Evolutionary conservation across 2,113 vertebrate genomes (phyloP).

Genomic region (Leptobrachium ailaonicum): DNA sequence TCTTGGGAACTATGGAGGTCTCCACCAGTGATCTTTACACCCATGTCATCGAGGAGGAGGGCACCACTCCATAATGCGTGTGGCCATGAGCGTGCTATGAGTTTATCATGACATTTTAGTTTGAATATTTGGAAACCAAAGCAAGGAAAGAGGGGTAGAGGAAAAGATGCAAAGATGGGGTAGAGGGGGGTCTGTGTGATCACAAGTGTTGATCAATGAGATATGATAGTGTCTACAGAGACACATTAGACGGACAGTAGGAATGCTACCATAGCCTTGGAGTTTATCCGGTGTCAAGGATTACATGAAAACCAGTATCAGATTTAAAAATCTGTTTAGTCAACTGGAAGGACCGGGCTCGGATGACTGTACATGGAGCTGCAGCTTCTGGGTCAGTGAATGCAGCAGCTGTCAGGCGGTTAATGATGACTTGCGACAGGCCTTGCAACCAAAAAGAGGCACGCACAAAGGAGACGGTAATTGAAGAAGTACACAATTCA

Average conservation of each 20-base stretch:
- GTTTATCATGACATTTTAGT: slow-evolving; percentile 51
- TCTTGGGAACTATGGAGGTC: neutral
- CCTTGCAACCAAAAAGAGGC: neutral
- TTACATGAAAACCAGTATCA: slow-evolving; percentile 26
- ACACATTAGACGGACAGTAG: slow-evolving; percentile 18
- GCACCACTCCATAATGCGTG: slow-evolving; percentile 2
- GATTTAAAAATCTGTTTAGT: slow-evolving; percentile 37
- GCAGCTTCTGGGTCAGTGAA: slow-evolving; percentile 30
- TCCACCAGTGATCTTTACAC: slow-evolving; percentile 21
- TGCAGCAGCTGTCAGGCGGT: slow-evolving; percentile 24
- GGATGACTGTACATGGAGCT: slow-evolving; percentile 3
- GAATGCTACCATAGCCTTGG: slow-evolving; percentile 26
- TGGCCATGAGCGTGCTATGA: slow-evolving; percentile 24
- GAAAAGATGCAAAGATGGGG: too few species aligned
- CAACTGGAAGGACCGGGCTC: slow-evolving; percentile 27
- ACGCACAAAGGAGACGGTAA: too few species aligned
- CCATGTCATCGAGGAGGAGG: slow-evolving; percentile 4
- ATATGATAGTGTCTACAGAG: slow-evolving; percentile 29
- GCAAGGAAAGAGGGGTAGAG: slow-evolving; percentile 13
- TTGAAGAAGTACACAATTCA: too few species aligned
- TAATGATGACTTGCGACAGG: slow-evolving; percentile 17
- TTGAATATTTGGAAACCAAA: slow-evolving; percentile 29
- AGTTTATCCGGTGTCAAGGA: slow-evolving; percentile 22
- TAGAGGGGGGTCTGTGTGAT: slow-evolving; percentile 17
- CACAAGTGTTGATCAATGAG: slow-evolving; percentile 21